Evolutionary conservation across 2,888 invertebrate genomes (phyloP).

Genomic region (Luffia ferchaultella): DNA sequence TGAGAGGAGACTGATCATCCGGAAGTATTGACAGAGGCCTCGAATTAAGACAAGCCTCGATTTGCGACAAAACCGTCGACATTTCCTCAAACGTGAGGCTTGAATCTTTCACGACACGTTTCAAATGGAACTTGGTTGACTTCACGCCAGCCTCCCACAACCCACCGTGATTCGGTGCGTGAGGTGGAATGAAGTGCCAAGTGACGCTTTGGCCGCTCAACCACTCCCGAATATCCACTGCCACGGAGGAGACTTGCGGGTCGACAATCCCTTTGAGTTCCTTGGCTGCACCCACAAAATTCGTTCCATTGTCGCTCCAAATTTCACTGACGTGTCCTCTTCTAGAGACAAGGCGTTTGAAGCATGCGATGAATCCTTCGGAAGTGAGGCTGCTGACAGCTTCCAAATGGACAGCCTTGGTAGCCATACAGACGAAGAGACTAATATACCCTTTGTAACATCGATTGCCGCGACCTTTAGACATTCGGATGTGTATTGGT

Average conservation of each 20-base stretch:
- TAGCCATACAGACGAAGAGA: constrained; percentile 17
- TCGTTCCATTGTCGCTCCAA: constrained; percentile 16
- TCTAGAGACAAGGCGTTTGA: constrained; percentile 15
- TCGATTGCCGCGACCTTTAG: constrained; percentile 15
- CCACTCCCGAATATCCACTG: too few species aligned
- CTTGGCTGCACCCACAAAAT: background rate
- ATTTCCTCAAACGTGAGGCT: constrained; percentile 10
- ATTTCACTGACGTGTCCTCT: constrained; percentile 15
- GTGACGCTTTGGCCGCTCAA: too few species aligned
- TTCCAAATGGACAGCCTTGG: constrained; percentile 16
- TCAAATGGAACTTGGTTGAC: constrained; percentile 11
- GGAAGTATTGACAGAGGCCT: constrained; percentile 7
- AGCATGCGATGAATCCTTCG: constrained; percentile 16
- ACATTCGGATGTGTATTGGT: constrained; percentile 11
- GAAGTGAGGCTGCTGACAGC: constrained; percentile 15
- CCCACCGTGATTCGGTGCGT: constrained; percentile 13
- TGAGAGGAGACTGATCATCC: constrained; percentile 11
- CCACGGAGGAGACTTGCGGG: too few species aligned
- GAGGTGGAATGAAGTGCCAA: constrained; percentile 12
- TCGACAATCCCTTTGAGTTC: background rate
- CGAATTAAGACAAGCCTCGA: constrained; percentile 10
- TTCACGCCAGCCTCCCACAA: constrained; percentile 7
- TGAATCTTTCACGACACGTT: constrained; percentile 8
- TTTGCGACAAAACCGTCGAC: constrained; percentile 6
- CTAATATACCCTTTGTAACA: constrained; percentile 12